phyloP scores from a whole-genome alignment of 2,113 vertebrate genomes.

The Caranx ignobilis region DNA sequence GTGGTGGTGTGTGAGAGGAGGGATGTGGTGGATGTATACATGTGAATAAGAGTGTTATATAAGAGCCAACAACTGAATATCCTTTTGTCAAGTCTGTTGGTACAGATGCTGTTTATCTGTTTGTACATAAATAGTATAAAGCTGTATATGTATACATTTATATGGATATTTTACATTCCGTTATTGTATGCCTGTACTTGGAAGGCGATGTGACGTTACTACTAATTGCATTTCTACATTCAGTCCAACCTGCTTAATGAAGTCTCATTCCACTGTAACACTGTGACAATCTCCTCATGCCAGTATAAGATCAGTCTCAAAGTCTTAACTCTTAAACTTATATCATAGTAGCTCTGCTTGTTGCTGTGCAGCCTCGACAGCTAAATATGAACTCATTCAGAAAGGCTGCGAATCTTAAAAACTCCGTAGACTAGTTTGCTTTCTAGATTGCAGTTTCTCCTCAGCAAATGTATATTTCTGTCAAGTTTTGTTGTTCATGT shows the following conservation, averaged over 20 bases:
- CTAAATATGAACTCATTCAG: constrained; percentile 25
- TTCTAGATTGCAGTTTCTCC: constrained; percentile 45
- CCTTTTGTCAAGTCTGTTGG: constrained; percentile 60
- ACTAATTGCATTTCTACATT: constrained; percentile 66
- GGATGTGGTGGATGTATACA: constrained; percentile 66
- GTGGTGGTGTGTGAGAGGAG: constrained; percentile 12
- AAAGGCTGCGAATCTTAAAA: constrained; percentile 47
- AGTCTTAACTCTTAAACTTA: constrained; percentile 19
- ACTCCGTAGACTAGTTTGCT: constrained; percentile 34
- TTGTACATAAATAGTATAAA: constrained; percentile 76
- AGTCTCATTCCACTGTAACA: constrained; percentile 78
- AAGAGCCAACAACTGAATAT: constrained; percentile 62
- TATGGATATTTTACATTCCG: constrained; percentile 78
- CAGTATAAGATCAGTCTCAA: constrained; percentile 34
- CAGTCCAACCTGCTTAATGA: constrained; percentile 47
- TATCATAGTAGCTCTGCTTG: constrained; percentile 38
- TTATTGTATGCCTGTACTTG: constrained; percentile 49
- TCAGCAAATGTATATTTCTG: constrained; percentile 43
- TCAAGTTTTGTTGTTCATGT: constrained; percentile 50
- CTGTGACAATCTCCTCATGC: constrained; percentile 78
- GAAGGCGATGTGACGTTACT: constrained; percentile 36
- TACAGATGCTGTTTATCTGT: constrained; percentile 64
- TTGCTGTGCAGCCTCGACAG: constrained; percentile 45
- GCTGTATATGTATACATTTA: constrained; percentile 76
- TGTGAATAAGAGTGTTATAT: constrained; percentile 78